phyloP scores from a whole-genome alignment of 2,888 invertebrate species.

The Parapristionchus giblindavisi region DNA sequence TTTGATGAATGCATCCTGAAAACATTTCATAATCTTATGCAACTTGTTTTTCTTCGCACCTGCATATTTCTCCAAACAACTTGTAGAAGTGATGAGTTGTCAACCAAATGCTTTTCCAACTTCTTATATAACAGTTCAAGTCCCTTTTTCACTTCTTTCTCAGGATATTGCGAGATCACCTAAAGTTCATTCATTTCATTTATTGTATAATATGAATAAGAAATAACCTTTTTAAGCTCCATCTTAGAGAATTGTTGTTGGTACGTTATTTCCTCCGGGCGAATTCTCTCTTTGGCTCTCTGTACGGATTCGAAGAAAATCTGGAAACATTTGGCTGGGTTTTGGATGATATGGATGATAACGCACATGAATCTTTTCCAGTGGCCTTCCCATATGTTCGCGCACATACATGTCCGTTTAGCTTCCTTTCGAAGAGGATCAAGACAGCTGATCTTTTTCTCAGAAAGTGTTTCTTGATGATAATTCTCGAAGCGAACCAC shows the following conservation, averaged over 20 bases:
- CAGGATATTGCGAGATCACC: conserved; percentile 90
- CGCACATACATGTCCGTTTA: conserved; percentile 89
- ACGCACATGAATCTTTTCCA: conserved; percentile 86
- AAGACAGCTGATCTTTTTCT: conserved; percentile 87
- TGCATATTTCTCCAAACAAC: conserved; percentile 99
- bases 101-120: conserved; percentile 93
- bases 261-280: conserved; percentile 95
- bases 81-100: conserved; percentile 72
- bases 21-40: background rate
- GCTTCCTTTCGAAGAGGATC: conserved; percentile 88
- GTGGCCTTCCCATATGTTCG: conserved; percentile 89
- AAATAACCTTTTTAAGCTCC: conserved; percentile 85
- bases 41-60: conserved; percentile 41
- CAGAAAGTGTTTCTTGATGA: conserved; percentile 82
- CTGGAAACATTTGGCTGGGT: conserved; percentile 72
- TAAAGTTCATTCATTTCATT: conserved; percentile 29
- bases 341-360: background rate
- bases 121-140: conserved; percentile 66
- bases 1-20: conserved; percentile 88
- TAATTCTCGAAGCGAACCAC: conserved; percentile 95
- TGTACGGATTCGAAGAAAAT: conserved; percentile 96
- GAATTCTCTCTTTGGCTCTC: conserved; percentile 85
- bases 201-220: background rate
- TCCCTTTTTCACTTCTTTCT: conserved; percentile 76
- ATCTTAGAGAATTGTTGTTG: conserved; percentile 96